Evolutionary conservation across 2,888 invertebrate species (phyloP).

Genomic region (Eupithecia subumbrata): DNA sequence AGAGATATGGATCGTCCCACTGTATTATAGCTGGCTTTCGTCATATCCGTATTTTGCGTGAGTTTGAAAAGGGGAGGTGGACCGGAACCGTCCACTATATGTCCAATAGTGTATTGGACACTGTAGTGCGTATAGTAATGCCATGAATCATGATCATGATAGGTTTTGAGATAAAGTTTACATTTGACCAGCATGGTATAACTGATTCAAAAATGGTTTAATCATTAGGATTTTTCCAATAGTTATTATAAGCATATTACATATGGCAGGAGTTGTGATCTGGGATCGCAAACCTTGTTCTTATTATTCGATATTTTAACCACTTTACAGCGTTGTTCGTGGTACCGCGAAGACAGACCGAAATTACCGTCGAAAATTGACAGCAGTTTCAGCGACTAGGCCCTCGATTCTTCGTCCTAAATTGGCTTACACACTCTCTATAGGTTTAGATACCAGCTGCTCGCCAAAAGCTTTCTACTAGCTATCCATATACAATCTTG

Average conservation of each 20-base stretch:
- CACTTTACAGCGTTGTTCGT: neutral
- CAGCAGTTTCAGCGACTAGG: too few species aligned
- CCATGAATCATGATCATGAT: conserved; percentile 13
- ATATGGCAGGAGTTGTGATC: neutral
- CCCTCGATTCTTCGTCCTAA: too few species aligned
- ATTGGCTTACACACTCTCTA: too few species aligned
- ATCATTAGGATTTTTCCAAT: neutral
- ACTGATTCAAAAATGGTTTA: too few species aligned
- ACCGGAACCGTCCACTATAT: conserved; percentile 25
- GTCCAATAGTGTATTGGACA: neutral
- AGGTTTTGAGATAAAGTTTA: neutral
- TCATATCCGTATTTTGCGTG: conserved; percentile 54
- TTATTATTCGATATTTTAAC: neutral
- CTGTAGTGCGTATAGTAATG: conserved; percentile 10
- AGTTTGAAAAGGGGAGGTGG: conserved; percentile 38
- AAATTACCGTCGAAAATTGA: neutral
- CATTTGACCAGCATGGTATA: neutral
- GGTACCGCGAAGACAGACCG: neutral
- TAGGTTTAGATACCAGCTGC: too few species aligned
- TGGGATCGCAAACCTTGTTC: neutral
- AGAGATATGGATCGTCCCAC: conserved; percentile 36
- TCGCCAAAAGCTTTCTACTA: too few species aligned
- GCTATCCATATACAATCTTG: too few species aligned
- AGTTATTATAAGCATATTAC: neutral
- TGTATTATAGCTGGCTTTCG: conserved; percentile 44